Percentiles rank a stretch among this genome's conserved stretches.
These are phyloP conservation scores for Druceiella hillmani DNA, from an alignment of 2,888 invertebrate species.

Conservation along the genomic window DNA sequence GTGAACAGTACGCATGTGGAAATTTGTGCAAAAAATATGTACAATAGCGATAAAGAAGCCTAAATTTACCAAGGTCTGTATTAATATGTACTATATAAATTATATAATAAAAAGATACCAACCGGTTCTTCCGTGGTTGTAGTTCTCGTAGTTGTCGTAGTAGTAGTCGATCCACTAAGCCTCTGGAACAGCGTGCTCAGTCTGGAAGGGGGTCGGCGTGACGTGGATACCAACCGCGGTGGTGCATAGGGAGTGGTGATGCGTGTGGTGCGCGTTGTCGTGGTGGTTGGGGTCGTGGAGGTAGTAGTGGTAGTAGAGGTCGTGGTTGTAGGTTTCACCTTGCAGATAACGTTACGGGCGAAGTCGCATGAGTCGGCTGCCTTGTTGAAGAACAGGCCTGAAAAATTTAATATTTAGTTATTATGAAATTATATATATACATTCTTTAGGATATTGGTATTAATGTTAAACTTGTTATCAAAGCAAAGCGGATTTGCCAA, in stretches of 20 bases:
- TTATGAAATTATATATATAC: neutral
- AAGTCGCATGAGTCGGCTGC: slow-evolving; percentile 91
- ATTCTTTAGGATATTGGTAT: neutral
- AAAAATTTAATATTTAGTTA: slow-evolving; percentile 16
- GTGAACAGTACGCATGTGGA: neutral
- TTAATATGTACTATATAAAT: slow-evolving; percentile 4
- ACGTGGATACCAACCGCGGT: slow-evolving; percentile 32
- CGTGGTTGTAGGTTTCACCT: slow-evolving; percentile 51
- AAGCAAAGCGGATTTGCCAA: no score
- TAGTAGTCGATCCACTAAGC: slow-evolving; percentile 41
- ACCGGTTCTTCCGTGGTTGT: no score
- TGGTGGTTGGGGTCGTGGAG: slow-evolving; percentile 48
- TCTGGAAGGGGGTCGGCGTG: slow-evolving; percentile 38
- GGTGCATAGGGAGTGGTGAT: slow-evolving; percentile 39
- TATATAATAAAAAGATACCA: neutral
- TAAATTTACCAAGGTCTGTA: slow-evolving; percentile 6
- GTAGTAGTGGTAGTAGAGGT: slow-evolving; percentile 40
- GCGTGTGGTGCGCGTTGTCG: slow-evolving; percentile 42
- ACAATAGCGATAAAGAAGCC: neutral
- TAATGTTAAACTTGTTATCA: no score
- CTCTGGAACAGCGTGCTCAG: slow-evolving; percentile 41
- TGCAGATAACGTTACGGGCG: slow-evolving; percentile 80
- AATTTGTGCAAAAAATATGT: neutral
- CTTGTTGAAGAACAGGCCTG: slow-evolving; percentile 86
- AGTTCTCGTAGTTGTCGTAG: slow-evolving; percentile 36